A percentile compares a stretch with the other conserved stretches of the same genome.
phyloP scores from a whole-genome alignment of 2,888 invertebrate species.

The Dendrolimus pini region DNA sequence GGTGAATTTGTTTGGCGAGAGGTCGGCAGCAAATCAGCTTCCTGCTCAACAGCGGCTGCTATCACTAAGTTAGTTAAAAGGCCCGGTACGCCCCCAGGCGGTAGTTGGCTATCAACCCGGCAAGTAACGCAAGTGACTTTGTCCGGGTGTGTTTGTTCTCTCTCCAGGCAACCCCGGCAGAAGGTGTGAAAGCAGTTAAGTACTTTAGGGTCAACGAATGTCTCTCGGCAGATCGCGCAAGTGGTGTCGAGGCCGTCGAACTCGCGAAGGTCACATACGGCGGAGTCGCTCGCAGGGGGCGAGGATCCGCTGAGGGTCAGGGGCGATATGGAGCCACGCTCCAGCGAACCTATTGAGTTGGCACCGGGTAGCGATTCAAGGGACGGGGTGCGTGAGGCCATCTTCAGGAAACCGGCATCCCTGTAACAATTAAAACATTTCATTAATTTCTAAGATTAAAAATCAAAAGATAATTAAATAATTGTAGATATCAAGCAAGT shows the following conservation, averaged over 20 bases:
- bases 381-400: slow-evolving; percentile 95
- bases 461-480: no score
- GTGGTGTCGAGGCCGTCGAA: slow-evolving; percentile 78
- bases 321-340: slow-evolving; percentile 88
- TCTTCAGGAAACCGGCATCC: slow-evolving; percentile 93
- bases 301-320: slow-evolving; percentile 91
- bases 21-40: slow-evolving; percentile 66
- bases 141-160: slow-evolving; percentile 80
- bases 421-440: slow-evolving; percentile 74
- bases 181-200: slow-evolving; percentile 90
- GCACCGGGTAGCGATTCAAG: slow-evolving; percentile 94
- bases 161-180: slow-evolving; percentile 89
- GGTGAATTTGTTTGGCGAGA: slow-evolving; percentile 64
- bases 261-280: slow-evolving; percentile 84
- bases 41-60: slow-evolving; percentile 74
- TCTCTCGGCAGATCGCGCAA: slow-evolving; percentile 86
- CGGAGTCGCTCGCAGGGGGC: slow-evolving; percentile 90
- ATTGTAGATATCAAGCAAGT: no score
- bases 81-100: slow-evolving; percentile 78
- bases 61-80: slow-evolving; percentile 81
- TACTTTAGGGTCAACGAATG: slow-evolving; percentile 84
- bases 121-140: slow-evolving; percentile 85
- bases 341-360: slow-evolving; percentile 93
- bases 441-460: slow-evolving; percentile 6
- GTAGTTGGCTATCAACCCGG: slow-evolving; percentile 72